A percentile compares a stretch with the other conserved stretches of the same genome.
Evolutionary conservation across 2,113 vertebrate species (phyloP).

Genomic region (Cyrtonyx montezumae): DNA sequence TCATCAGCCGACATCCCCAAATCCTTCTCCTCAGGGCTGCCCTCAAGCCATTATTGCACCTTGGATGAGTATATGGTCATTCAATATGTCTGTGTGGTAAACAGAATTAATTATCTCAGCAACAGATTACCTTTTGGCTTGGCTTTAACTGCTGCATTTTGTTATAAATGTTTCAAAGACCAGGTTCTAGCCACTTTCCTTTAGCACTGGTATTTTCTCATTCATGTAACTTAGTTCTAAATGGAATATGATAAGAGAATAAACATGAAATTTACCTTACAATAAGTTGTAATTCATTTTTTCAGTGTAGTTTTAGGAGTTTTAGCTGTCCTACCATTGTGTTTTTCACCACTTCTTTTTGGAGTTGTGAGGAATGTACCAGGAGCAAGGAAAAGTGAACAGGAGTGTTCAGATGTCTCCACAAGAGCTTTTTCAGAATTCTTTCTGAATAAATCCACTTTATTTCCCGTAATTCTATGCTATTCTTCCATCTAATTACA

Average conservation of each 20-base stretch:
- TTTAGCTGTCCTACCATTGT: not conserved
- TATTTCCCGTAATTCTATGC: not conserved
- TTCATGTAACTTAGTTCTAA: not conserved
- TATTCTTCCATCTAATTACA: not conserved
- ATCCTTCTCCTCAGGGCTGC: too few relatives aligned
- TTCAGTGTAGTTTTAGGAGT: not conserved
- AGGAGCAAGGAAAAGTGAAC: not conserved
- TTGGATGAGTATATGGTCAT: not conserved
- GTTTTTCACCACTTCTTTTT: not conserved
- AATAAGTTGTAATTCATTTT: not conserved
- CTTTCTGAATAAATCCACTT: not conserved
- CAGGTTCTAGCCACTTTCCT: not conserved
- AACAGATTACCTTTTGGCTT: not conserved
- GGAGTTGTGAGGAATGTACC: accelerated
- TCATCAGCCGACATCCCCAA: too few relatives aligned
- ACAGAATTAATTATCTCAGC: constrained; percentile 33
- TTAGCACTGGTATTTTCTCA: not conserved
- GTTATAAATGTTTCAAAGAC: not conserved
- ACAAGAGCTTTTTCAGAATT: not conserved
- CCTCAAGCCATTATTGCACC: not conserved
- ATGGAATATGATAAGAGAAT: not conserved
- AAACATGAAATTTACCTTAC: not conserved
- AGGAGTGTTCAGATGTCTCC: not conserved
- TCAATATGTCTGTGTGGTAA: constrained; percentile 14
- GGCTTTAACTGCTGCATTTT: not conserved